A percentile compares a stretch with the other conserved stretches of the same genome.
Conservation (phyloP, 2,888 invertebrate species). For the Megalurothrips usitatus region DNA sequence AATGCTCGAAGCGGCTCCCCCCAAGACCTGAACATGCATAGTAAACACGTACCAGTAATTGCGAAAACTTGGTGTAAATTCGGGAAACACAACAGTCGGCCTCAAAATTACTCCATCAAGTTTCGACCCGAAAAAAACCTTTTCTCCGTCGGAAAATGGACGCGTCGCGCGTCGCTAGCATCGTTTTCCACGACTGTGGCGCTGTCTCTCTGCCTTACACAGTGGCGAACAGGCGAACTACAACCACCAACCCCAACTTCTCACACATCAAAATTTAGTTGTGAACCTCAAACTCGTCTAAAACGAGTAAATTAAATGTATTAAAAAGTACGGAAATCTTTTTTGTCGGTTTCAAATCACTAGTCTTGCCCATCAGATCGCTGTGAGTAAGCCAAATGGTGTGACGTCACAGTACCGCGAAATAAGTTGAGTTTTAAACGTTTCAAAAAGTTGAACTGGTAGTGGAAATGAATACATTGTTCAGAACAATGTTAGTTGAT, state of each 20-base stretch:
- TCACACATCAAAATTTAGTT: too few relatives aligned
- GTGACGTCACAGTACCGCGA: too few relatives aligned
- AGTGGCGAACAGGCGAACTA: not conserved
- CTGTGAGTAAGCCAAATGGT: too few relatives aligned
- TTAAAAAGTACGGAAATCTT: too few relatives aligned
- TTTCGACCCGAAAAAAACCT: not conserved
- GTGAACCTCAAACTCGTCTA: too few relatives aligned
- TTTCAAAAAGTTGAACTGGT: too few relatives aligned
- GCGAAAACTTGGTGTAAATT: not conserved
- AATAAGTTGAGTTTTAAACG: too few relatives aligned
- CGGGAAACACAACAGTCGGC: not conserved
- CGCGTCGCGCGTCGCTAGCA: not conserved
- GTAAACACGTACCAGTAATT: not conserved
- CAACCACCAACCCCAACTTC: not conserved
- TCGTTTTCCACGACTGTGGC: not conserved
- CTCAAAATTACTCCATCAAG: not conserved
- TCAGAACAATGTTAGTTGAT: too few relatives aligned
- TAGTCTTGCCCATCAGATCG: too few relatives aligned
- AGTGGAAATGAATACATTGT: too few relatives aligned
- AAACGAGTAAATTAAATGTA: too few relatives aligned
- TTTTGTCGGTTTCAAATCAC: too few relatives aligned
- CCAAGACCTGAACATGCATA: not conserved
- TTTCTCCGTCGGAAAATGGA: not conserved
- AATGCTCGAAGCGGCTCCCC: not conserved
- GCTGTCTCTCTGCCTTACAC: not conserved